Base-by-base conservation (phyloP, 2,888 invertebrate species). In the Noctua janthe region DNA sequence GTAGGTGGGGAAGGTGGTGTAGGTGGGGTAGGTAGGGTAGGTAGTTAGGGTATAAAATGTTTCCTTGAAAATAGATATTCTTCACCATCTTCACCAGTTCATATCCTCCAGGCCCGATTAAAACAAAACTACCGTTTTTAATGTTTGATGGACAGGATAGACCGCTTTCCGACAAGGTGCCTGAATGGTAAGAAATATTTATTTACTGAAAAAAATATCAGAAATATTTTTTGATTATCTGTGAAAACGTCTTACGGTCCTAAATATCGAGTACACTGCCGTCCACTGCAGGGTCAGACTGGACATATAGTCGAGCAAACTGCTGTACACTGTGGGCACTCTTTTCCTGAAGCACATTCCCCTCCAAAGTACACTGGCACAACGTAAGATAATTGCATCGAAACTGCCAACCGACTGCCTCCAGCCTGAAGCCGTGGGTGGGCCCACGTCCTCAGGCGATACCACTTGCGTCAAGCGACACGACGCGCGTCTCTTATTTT, bases 121-220 rank as follows among this genome's bases (percentile, higher is more conserved):
- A 79, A 85, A 84, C 64, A 85, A 76, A 69, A 90, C 82, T 89
- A 90, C 88, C 84, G 86, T 88, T 82, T 86, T 86, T 71, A 80
- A 64, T 78, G 84, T 88, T 43, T 85, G 86, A 51, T 79, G 82
- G 69, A 88, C 82, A 71, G 88, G 88, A 74, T 83, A 79, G 43
- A 80, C 79, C 71, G 85, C 76, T 84, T 90, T 91, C 87, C 87
- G 87, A 88, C 89, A 89, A 56, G 89, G 90, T 43, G 84, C 89
- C 91, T 91, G 86, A 76, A 90, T 83, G 88, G 85, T 81, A 87
- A 90, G 77, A 89, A 87, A 86, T 77, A 76, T 80, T 62, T 62
- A 62, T 54, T 49, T n/a, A n/a, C n/a, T n/a, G n/a, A n/a, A n/a
- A n/a, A n/a, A n/a, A n/a, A n/a, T n/a, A n/a, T n/a, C n/a, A n/a